Base-by-base conservation (phyloP, 2,113 vertebrate genomes). In the Mellivora capensis region DNA sequence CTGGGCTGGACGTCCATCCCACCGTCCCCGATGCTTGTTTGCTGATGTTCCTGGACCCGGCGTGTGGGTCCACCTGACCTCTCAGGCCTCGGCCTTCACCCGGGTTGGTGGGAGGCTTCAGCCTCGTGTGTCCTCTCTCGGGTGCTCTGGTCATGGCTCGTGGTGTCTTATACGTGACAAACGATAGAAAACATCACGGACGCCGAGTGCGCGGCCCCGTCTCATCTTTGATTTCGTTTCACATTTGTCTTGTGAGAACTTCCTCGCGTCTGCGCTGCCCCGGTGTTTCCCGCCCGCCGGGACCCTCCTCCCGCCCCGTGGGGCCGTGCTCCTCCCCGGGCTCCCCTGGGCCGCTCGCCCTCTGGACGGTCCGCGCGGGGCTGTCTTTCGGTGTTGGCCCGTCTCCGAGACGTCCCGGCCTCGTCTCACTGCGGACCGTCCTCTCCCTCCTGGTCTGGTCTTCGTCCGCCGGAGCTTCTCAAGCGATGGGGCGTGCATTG, bases 401-500 rank as follows among this genome's bases (percentile, higher is more conserved):
- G 0, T 18, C 25, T 2, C 25, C 7, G 25, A 44, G 74, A 12
- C 2, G 5, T 42, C 71, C 39, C 5, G 5, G 71, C 37, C 4
- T 27, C 23, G 12, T 6, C 71, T 42, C 11, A 6, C 71, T 14
- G 71, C 10, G 1, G 21, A 7, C 21, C 1, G 3, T 2, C 71
- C 39, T 21, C 21, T 6, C 23, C 27, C 39, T 27, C 34, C 34
- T n/a, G 64, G 15, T 12, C 39, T 8, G 72, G 12, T 42, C 23
- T 74, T 6, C 11, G 11, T 12, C 15, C 0, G 3, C 72, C 39
- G 2, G 39, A 7, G 23, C 13, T 44, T 42, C 72, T 44, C 23
- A 2, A 14, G 13, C 3, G 39, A 8, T 4, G 5, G 72, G 1
- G 72, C 3, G 39, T 3, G 13, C 2, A 4, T 10, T 5, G 74